Percentiles rank a stretch among this genome's conserved stretches.
Evolutionary conservation across 1,140 invertebrate genomes (phyloP).

Genomic region (Micrasema longulum): DNA sequence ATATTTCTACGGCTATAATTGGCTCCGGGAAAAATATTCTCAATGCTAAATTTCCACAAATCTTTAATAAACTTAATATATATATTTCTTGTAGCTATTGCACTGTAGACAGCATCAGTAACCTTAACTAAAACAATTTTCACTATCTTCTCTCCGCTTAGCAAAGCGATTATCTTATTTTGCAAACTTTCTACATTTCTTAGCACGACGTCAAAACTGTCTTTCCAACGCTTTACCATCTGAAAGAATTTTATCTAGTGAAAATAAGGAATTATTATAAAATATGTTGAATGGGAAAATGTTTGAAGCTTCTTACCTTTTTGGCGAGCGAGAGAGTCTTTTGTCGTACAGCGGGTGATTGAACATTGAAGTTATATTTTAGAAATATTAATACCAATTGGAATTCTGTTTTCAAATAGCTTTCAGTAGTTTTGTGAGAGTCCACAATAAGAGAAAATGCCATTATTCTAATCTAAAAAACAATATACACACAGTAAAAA

Average conservation of each 20-base stretch:
- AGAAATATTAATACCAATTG: conserved; percentile 77
- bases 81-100: conserved; percentile 34
- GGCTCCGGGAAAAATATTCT: conserved; percentile 74
- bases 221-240: conserved; percentile 41
- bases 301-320: conserved; percentile 67
- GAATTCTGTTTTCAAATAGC: conserved; percentile 73
- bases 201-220: conserved; percentile 39
- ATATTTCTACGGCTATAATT: conserved; percentile 77
- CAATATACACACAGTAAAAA: no score
- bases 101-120: conserved; percentile 59
- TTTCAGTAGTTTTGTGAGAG: conserved; percentile 79
- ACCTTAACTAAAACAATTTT: conserved; percentile 55
- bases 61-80: conserved; percentile 61
- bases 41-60: conserved; percentile 68
- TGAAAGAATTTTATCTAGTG: background rate
- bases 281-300: no score
- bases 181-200: conserved; percentile 34
- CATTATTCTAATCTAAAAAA: background rate
- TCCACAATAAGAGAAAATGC: conserved; percentile 80
- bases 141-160: background rate
- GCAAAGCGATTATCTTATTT: conserved; percentile 19
- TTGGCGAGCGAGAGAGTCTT: conserved; percentile 72
- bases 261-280: no score
- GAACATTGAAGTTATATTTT: conserved; percentile 77
- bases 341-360: conserved; percentile 73